Percentiles rank a stretch among this genome's conserved stretches.
These are phyloP conservation scores for Zygogramma bicolorata DNA, from an alignment of 2,888 invertebrate species.

Conservation along the genomic window DNA sequence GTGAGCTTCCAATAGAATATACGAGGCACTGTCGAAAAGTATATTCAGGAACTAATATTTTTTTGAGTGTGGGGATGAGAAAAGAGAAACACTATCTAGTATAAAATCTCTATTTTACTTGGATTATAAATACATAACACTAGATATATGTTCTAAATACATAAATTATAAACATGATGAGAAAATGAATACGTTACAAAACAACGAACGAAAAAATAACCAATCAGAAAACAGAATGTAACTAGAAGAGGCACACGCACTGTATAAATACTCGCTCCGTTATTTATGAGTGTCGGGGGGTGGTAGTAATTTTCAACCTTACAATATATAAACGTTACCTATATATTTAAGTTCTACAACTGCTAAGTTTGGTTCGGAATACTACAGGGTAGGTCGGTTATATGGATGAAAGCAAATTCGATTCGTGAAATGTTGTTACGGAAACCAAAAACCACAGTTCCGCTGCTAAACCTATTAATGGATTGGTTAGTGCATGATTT, in stretches of 20 bases:
- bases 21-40: too few relatives aligned
- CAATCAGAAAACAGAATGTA: constrained; percentile 19
- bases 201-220: constrained; percentile 26
- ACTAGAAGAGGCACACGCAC: constrained; percentile 38
- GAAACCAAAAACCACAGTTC: constrained; percentile 17
- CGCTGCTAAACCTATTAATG: constrained; percentile 17
- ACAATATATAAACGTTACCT: constrained; percentile 57
- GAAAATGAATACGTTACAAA: constrained; percentile 43
- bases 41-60: too few relatives aligned
- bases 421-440: not conserved
- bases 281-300: constrained; percentile 51
- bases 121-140: constrained; percentile 48
- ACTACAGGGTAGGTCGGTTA: constrained; percentile 32
- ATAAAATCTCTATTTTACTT: constrained; percentile 45
- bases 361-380: constrained; percentile 43
- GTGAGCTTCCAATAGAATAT: too few relatives aligned
- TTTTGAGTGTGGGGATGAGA: not conserved
- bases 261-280: constrained; percentile 47
- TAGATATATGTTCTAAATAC: constrained; percentile 48
- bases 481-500: constrained; percentile 39
- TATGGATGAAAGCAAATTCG: not conserved
- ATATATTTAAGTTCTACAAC: constrained; percentile 55
- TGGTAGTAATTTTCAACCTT: constrained; percentile 47
- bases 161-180: constrained; percentile 49
- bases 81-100: constrained; percentile 11